Percentiles rank a stretch among this genome's conserved stretches.
These are phyloP conservation scores for Myotis pilosus DNA, from an alignment of 2,797 vertebrate species.

Conservation along the genomic window DNA sequence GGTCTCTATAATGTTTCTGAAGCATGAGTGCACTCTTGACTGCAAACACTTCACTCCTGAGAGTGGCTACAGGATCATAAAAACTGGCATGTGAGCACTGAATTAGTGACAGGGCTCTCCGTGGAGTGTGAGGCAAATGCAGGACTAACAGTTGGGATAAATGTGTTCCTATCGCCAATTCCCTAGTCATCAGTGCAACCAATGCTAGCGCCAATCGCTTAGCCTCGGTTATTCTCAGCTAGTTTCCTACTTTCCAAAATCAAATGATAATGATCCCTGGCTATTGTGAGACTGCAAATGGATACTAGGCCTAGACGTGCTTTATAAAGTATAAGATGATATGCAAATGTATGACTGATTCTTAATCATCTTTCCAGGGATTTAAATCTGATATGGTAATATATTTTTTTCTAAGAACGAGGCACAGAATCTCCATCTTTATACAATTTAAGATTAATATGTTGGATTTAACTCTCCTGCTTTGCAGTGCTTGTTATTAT, in stretches of 20 bases:
- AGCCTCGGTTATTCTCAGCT: background rate
- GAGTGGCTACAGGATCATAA: background rate
- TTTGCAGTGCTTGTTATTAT: conserved; percentile 33
- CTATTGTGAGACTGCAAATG: background rate
- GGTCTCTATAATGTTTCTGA: background rate
- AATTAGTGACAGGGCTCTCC: background rate
- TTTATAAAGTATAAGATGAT: conserved; percentile 33
- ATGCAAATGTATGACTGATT: conserved; percentile 45
- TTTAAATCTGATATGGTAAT: conserved; percentile 51
- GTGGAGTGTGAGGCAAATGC: background rate
- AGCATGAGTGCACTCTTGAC: background rate
- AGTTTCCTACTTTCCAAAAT: background rate
- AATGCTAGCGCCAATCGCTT: background rate
- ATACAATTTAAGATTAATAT: conserved; percentile 63
- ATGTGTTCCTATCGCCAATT: background rate
- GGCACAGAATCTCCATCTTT: conserved; percentile 47
- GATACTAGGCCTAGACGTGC: background rate
- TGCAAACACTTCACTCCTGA: background rate
- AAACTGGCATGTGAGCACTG: background rate
- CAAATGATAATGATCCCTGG: background rate
- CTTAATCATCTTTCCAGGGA: conserved; percentile 15
- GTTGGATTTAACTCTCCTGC: conserved; percentile 25
- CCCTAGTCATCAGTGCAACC: background rate
- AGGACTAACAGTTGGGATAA: background rate
- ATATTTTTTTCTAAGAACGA: conserved; percentile 55